Base-by-base conservation (phyloP, 2,888 invertebrate species). In the Metalampra italica region DNA sequence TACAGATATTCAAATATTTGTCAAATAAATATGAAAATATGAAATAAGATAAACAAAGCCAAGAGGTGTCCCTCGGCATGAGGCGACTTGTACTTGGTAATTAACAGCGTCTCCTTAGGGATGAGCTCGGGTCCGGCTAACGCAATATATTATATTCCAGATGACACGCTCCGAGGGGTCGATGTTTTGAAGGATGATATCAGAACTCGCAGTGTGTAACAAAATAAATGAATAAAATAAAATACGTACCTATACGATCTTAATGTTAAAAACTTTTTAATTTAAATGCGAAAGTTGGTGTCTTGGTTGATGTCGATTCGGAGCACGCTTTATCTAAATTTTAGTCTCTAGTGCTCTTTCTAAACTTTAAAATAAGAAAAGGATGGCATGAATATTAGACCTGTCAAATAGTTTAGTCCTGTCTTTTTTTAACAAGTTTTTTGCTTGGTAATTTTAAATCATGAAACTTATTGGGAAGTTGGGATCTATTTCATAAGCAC, bases 1-100 rank as follows among this genome's bases (percentile, higher is more conserved):
- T n/a, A 22, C 5, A 22, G 22, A 22, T 22, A 2, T 36, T n/a
- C 7, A 36, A n/a, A 36, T 36, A 39, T 39, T 39, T 14, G 15
- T 1, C 14, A 3, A 29, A 12, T 22, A 29, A 22, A 41, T 29
- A 39, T 45, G 29, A 36, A 36, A 46, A 42, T 47, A 50, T 30
- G 9, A 42, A 42, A 42, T 42, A 42, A 41, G 68, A 71, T 71
- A 74, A 74, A 75, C 74, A 81, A 66, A 78, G 78, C 74, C 78
- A 75, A 75, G 82, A 82, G 82, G 81, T 75, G 67, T 71, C 70
- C 73, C 69, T 63, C 60, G 61, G 61, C 62, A 63, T 66, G 63
- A 55, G 55, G 73, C 65, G 89, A 90, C 91, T 91, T 91, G 91
- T 91, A 90, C 87, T 91, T 90, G 84, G 78, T 92, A 92, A 92